Base-by-base conservation (phyloP, 1,140 invertebrate species). In the Drosophila tropicalis region DNA sequence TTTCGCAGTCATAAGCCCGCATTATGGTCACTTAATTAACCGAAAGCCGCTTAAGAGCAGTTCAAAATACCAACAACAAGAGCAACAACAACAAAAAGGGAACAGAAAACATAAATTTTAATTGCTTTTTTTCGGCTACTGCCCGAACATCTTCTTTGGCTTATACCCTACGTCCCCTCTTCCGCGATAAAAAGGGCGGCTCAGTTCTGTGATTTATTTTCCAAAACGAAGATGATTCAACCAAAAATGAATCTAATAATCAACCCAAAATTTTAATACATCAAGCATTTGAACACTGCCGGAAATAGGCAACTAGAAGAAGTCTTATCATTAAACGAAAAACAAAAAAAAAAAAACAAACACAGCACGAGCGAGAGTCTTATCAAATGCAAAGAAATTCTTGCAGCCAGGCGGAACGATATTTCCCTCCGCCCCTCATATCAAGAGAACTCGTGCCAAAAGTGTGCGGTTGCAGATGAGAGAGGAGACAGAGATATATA, bases 21-120 rank as follows among this genome's bases (percentile, higher is more conserved):
- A 87, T 87, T 87, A 87, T 89, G 84, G 76, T 72, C 80, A 89
- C 84, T 89, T 89, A 89, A 89, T 89, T 89, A 89, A 89, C 67
- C 61, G 51, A 89, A 89, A 89, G 80, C 81, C 66, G 85, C 84
- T 89, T 84, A 89, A 67, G 69, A 72, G 74, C 17, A 64, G 69
- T 41, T 40, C 47, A 60, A 63, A 40, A 44, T 70, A 51, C 17
- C 9, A 51, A 72, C 65, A 54, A 25, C 12, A 55, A 22, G 54
- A 40, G 47, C 61, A 60, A 64, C 47, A 44, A n/a, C n/a, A 68
- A 62, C 55, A 62, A 66, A 73, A 79, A 19, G 44, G 17, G 44
- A 51, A 78, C 47, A 84, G 70, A 70, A 76, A 87, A 82, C 79
- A 82, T 85, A 77, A 72, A 73, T 89, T 87, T 89, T 89, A 89